Evolutionary conservation across 2,888 invertebrate genomes (phyloP), one percentile per base, ranked within the genome.

Genomic region (Eupeodes luniger): DNA sequence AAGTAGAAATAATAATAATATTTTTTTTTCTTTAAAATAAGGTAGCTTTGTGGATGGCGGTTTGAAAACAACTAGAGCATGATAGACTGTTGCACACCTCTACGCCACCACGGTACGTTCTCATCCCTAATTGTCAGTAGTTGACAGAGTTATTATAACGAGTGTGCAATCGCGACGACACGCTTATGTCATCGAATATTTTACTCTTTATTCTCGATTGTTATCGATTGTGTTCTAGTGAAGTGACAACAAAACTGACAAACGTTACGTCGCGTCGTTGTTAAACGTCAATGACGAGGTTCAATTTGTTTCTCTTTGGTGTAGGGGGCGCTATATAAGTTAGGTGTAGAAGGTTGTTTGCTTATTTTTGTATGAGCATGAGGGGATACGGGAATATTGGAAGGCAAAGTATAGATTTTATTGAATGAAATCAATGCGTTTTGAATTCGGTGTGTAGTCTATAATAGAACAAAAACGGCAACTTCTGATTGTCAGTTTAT

Each of bases 381-480:
- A 57, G 19, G 70, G 55, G 57, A 11, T 16, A 49, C 34, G 27
- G 57, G 57, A 59, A 27, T 27, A 27, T 49, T 40, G 40, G 40
- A 9, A 9, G 40, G 40, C 27, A 27, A 27, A 40, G 9, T 40
- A 36, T 64, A 61, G 47, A 79, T 72, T 83, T 66, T 87, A 87
- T 83, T 87, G 86, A 83, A 87, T 87, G 85, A 86, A 86, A 86
- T 86, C 85, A 86, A 86, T 86, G 85, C 85, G 57, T 64, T 85
- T 79, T 69, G 78, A 75, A 80, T 75, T 79, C 75, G 53, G 62
- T 79, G 79, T 84, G 79, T 75, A 79, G 78, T 62, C 81, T 53
- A 19, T 10, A 9, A 34, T 55, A 74, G 66, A 74, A 74, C 14
- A 67, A 51, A 67, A 67, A 72, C 49, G 12, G 9, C 55, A 70